These are phyloP conservation scores for Papilio machaon DNA, from an alignment of 1,140 invertebrate species.

Conservation along the genomic window DNA sequence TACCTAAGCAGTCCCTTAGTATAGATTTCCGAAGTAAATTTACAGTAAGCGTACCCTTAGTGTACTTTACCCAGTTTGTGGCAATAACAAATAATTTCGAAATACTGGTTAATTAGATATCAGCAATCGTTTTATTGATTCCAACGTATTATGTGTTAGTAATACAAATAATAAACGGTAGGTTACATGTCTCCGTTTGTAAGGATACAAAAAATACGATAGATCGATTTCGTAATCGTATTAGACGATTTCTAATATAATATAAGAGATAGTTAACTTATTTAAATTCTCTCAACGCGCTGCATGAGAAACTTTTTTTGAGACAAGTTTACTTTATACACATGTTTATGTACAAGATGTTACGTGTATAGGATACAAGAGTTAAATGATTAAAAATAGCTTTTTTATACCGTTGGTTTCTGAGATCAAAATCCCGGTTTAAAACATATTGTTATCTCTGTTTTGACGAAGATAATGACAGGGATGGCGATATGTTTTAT, in stretches of 20 bases:
- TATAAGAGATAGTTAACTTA: conserved; percentile 1
- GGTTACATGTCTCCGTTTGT: not conserved
- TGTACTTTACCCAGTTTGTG: not conserved
- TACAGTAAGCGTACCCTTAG: too few species aligned
- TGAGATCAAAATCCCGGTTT: too few species aligned
- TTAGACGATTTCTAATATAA: not conserved
- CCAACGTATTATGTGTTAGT: not conserved
- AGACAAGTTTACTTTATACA: not conserved
- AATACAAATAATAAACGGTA: not conserved
- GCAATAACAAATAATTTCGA: too few species aligned
- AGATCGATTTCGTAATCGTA: not conserved
- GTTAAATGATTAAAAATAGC: too few species aligned
- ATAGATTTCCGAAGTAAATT: too few species aligned
- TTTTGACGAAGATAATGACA: too few species aligned
- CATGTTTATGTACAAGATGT: conserved; percentile 9
- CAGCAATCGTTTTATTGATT: not conserved
- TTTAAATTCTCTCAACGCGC: conserved; percentile 9
- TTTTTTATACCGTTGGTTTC: too few species aligned
- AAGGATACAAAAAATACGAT: conserved; percentile 12
- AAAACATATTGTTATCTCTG: too few species aligned
- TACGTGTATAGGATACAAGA: not conserved
- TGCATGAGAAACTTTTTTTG: conserved; percentile 6
- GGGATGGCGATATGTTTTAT: too few species aligned
- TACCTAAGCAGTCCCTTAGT: not conserved
- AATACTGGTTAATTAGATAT: not conserved